phyloP scores from a whole-genome alignment of 2,888 invertebrate species.

The Erebia aethiops region DNA sequence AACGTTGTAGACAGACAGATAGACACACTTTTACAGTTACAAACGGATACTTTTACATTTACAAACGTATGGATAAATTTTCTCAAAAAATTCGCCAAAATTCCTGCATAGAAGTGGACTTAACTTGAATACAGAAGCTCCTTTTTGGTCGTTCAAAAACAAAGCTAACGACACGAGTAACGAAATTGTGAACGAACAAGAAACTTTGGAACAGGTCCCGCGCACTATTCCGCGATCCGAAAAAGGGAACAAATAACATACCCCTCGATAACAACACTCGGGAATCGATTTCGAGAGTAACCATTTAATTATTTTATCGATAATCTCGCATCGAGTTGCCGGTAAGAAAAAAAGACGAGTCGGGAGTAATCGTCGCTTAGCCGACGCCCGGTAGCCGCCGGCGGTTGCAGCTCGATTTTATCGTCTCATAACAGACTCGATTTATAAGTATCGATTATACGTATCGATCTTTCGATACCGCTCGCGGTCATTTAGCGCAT shows the following conservation, averaged over 20 bases:
- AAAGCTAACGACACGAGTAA: slow-evolving; percentile 16
- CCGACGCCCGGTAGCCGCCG: slow-evolving; percentile 81
- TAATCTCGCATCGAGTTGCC: slow-evolving; percentile 77
- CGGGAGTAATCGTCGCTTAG: slow-evolving; percentile 80
- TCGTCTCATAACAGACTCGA: slow-evolving; percentile 81
- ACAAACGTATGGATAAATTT: too few species aligned
- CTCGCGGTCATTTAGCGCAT: slow-evolving; percentile 75
- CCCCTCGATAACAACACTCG: slow-evolving; percentile 80
- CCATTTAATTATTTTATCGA: slow-evolving; percentile 84
- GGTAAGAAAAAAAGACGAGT: slow-evolving; percentile 73
- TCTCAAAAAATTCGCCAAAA: neutral
- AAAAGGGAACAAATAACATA: slow-evolving; percentile 76
- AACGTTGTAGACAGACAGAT: too few species aligned
- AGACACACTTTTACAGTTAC: too few species aligned
- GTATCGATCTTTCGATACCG: slow-evolving; percentile 75
- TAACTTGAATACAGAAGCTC: slow-evolving; percentile 15
- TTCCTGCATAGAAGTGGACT: neutral
- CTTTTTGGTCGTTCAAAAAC: slow-evolving; percentile 12
- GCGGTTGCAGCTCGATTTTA: slow-evolving; percentile 77
- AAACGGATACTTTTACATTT: too few species aligned
- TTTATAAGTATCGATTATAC: slow-evolving; percentile 82
- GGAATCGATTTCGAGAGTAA: slow-evolving; percentile 83
- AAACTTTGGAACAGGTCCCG: slow-evolving; percentile 38
- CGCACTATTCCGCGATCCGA: slow-evolving; percentile 63
- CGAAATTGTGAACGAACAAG: slow-evolving; percentile 22